Base-by-base conservation (phyloP, 2,888 invertebrate species). In the Drosophila rellima region DNA sequence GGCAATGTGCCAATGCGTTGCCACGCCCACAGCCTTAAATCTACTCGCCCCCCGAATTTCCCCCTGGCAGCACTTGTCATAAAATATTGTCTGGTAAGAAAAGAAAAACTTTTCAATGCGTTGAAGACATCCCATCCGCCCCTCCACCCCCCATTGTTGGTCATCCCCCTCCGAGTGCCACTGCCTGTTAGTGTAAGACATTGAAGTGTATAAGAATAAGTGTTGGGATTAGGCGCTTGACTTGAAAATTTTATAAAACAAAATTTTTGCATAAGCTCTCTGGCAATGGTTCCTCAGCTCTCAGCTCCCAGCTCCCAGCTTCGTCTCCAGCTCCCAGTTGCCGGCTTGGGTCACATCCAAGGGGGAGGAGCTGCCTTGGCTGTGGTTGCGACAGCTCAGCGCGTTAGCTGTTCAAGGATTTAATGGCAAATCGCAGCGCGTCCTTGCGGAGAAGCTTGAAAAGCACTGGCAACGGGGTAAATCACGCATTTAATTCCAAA, bases 401-500 rank as follows among this genome's bases (percentile, higher is more conserved):
- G 88, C 82, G 84, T 84, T 88, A 88, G 88, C 87, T 85, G 86
- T 64, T 74, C 84, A 80, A 83, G 88, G 84, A 88, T 86, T 88
- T 85, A 83, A 85, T 85, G 85, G 83, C 83, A 86, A 80, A 88
- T 72, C 87, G 74, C 78, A 20, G 31, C 29, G 78, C 64, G 70
- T 69, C 73, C 69, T 73, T 70, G 73, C 73, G 48, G 3, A 23
- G 23, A 31, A 26, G 29, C 8, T 42, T 51, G 33, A 33, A 37
- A 35, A 11, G 45, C 47, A 37, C 45, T 55, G 71, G 74, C 79
- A 82, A 89, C 78, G 89, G 88, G 88, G 90, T 88, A 90, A 88
- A 83, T 88, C 89, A 83, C 78, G 78, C 81, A 83, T 89, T 91
- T 91, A 91, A 90, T 91, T 91, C 92, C 91, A 77, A 89, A 82